phyloP scores from a whole-genome alignment of 2,797 vertebrate genomes.

The Pagetopsis macropterus region DNA sequence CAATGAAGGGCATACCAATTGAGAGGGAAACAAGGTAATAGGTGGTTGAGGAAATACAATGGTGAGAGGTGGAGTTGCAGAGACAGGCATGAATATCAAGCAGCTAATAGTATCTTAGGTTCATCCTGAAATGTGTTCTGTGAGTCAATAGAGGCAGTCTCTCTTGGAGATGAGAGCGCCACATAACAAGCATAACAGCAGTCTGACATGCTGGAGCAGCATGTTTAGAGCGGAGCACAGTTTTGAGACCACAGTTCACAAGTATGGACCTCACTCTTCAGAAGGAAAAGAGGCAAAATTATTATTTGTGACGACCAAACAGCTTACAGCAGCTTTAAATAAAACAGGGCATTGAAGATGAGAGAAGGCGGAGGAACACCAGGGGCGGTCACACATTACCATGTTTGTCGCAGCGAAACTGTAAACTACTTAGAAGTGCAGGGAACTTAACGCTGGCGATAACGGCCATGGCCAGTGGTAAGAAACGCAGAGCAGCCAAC shows the following conservation, averaged over 20 bases:
- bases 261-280: constrained; percentile 22
- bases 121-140: constrained; percentile 45
- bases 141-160: constrained; percentile 39
- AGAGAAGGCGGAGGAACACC: constrained; percentile 46
- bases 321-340: constrained; percentile 49
- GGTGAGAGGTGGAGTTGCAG: constrained; percentile 22
- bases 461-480: constrained; percentile 37
- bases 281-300: constrained; percentile 28
- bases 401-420: constrained; percentile 48
- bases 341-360: constrained; percentile 33
- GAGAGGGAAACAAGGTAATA: constrained; percentile 13
- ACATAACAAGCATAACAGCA: constrained; percentile 42
- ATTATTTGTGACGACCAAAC: constrained; percentile 49
- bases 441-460: constrained; percentile 24
- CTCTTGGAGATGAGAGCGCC: constrained; percentile 46
- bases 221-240: constrained; percentile 27
- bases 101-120: constrained; percentile 52
- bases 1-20: constrained; percentile 1
- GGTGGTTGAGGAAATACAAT: constrained; percentile 28
- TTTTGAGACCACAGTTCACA: constrained; percentile 19
- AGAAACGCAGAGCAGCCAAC: constrained; percentile 40
- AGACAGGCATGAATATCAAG: constrained; percentile 51
- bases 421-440: constrained; percentile 40
- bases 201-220: constrained; percentile 26
- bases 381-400: constrained; percentile 45